Percentiles rank a stretch among this genome's conserved stretches.
phyloP scores from a whole-genome alignment of 2,888 invertebrate genomes.

The Lepidonotus clava region DNA sequence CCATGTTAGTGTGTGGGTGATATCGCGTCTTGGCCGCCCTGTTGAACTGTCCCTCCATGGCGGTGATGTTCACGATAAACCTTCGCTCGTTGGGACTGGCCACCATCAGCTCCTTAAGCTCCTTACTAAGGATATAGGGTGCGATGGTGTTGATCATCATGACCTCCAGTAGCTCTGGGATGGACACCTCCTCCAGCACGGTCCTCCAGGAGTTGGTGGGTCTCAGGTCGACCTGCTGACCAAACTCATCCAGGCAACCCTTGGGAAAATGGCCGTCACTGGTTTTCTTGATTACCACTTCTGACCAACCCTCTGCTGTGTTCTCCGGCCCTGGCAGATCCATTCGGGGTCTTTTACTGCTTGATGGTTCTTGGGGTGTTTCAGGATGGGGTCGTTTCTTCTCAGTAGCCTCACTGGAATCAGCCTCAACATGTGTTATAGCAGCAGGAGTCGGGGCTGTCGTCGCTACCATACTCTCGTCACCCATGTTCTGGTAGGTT shows the following conservation, averaged over 20 bases:
- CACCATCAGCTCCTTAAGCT: conserved; percentile 40
- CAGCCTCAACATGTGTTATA: background rate
- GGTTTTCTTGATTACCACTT: background rate
- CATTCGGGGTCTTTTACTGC: background rate
- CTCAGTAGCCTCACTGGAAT: background rate
- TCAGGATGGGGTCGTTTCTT: background rate
- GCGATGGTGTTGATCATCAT: conserved; percentile 55
- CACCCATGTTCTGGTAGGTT: background rate
- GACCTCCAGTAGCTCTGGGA: conserved; percentile 56
- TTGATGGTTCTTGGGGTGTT: background rate
- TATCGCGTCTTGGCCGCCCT: conserved; percentile 47
- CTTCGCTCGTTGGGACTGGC: conserved; percentile 23
- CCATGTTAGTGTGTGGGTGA: conserved; percentile 61
- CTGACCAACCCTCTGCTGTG: background rate
- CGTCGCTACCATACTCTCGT: background rate
- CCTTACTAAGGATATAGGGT: conserved; percentile 55
- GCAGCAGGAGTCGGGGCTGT: background rate
- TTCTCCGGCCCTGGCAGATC: background rate
- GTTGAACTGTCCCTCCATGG: conserved; percentile 60
- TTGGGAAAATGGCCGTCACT: conserved; percentile 32
- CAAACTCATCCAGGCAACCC: conserved; percentile 44
- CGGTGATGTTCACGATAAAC: conserved; percentile 59
- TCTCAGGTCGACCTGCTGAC: conserved; percentile 59
- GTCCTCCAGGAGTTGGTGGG: conserved; percentile 53
- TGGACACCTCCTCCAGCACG: conserved; percentile 53